A percentile compares a stretch with the other conserved stretches of the same genome.
Conservation (phyloP, 2,113 vertebrate species). For the Pollachius pollachius region DNA sequence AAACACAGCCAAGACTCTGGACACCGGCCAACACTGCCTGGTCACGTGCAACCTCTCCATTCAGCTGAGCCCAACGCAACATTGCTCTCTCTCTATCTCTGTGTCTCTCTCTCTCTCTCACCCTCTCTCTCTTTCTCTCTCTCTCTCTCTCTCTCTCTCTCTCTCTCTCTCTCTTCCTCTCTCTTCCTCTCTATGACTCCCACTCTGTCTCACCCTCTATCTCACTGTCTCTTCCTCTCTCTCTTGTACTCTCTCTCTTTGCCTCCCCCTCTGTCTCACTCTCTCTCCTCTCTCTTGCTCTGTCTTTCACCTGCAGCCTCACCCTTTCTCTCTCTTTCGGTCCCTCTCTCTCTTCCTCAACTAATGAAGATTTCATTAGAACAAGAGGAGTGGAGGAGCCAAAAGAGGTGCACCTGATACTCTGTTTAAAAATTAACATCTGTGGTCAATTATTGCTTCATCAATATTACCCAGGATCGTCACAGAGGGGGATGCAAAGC, state of each 20-base stretch:
- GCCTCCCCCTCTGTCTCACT: constrained; percentile 43
- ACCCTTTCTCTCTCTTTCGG: constrained; percentile 42
- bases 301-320: constrained; percentile 28
- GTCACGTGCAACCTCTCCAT: constrained; percentile 69
- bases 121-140: constrained; percentile 39
- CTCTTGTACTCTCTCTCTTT: constrained; percentile 23
- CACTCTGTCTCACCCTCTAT: no score
- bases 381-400: constrained; percentile 55
- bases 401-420: constrained; percentile 73
- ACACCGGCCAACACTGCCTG: constrained; percentile 60
- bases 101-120: constrained; percentile 43
- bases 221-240: constrained; percentile 38
- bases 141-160: constrained; percentile 41
- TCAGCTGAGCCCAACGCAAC: constrained; percentile 63
- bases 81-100: constrained; percentile 50
- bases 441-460: constrained; percentile 71
- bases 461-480: constrained; percentile 71
- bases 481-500: constrained; percentile 19
- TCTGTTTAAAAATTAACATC: constrained; percentile 78
- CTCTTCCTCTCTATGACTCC: constrained; percentile 16
- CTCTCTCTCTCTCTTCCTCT: constrained; percentile 38
- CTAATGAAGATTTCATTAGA: constrained; percentile 74
- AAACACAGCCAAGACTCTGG: constrained; percentile 71
- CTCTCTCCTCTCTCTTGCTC: constrained; percentile 36
- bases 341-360: constrained; percentile 27